phyloP scores from a whole-genome alignment of 2,113 vertebrate species.

The Anolis sagrei region DNA sequence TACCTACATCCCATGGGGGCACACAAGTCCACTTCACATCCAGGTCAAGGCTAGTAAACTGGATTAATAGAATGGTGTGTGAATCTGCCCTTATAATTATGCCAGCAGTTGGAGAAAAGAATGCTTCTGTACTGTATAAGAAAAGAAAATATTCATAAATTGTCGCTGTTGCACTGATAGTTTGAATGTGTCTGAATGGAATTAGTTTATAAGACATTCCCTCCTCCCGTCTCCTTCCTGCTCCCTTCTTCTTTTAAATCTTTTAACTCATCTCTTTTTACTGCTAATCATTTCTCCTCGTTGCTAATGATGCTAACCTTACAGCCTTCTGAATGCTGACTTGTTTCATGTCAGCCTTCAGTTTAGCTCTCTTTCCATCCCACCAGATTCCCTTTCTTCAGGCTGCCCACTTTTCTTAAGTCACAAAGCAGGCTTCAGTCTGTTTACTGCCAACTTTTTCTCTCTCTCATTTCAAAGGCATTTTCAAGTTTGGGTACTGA shows the following conservation, averaged over 20 bases:
- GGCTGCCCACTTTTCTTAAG: slow-evolving; percentile 71
- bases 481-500: slow-evolving; percentile 64
- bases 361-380: not conserved
- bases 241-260: slow-evolving; percentile 57
- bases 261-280: slow-evolving; percentile 69
- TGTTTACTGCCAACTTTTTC: slow-evolving; percentile 61
- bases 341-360: slow-evolving; percentile 64
- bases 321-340: slow-evolving; percentile 64
- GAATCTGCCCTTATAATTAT: not conserved
- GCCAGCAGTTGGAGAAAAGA: not conserved
- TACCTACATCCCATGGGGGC: not conserved
- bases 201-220: not conserved
- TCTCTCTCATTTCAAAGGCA: slow-evolving; percentile 69
- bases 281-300: slow-evolving; percentile 71
- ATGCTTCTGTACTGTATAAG: not conserved
- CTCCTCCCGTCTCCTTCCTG: slow-evolving; percentile 33
- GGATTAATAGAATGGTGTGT: not conserved
- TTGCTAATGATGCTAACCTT: slow-evolving; percentile 68
- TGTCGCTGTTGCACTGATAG: slow-evolving; percentile 50
- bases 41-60: not conserved
- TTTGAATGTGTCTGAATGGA: slow-evolving; percentile 60
- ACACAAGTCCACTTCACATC: not conserved
- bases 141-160: slow-evolving; percentile 71
- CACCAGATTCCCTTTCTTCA: slow-evolving; percentile 6
- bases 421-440: slow-evolving; percentile 64